A percentile compares a stretch with the other conserved stretches of the same genome.
Conservation (phyloP, 2,797 vertebrate species). For the Pseudochirops corinnae region DNA sequence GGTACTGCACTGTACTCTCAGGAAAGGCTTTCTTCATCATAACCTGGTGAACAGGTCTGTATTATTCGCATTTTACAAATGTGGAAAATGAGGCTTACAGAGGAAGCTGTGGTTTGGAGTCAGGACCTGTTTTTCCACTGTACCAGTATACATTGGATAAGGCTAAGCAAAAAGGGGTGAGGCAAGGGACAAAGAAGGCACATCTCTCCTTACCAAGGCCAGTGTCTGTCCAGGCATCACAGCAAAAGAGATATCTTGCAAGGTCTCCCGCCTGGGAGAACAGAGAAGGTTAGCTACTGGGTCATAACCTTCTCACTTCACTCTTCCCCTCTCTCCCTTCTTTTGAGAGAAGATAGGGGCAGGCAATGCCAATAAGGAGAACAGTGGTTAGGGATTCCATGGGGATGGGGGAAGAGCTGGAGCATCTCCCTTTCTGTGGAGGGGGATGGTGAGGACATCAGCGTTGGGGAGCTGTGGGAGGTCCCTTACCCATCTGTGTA, state of each 20-base stretch:
- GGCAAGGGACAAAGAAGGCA: background rate
- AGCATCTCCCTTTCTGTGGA: background rate
- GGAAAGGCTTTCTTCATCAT: constrained; percentile 2
- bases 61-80: too few species aligned
- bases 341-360: background rate
- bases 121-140: background rate
- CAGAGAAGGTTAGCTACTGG: background rate
- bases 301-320: background rate
- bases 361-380: background rate
- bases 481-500: constrained; percentile 89
- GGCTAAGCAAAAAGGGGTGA: background rate
- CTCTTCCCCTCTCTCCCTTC: background rate
- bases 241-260: constrained; percentile 94
- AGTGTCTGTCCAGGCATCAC: constrained; percentile 95
- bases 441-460: background rate
- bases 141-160: background rate
- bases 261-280: constrained; percentile 90
- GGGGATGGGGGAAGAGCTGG: background rate
- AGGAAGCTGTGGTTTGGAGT: background rate
- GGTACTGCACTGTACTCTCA: background rate
- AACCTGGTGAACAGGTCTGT: background rate
- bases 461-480: too few species aligned
- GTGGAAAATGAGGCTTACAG: background rate
- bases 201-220: constrained; percentile 90
- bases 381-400: background rate